Base-by-base conservation (phyloP, 2,888 invertebrate species). In the Keiferia lycopersicella region DNA sequence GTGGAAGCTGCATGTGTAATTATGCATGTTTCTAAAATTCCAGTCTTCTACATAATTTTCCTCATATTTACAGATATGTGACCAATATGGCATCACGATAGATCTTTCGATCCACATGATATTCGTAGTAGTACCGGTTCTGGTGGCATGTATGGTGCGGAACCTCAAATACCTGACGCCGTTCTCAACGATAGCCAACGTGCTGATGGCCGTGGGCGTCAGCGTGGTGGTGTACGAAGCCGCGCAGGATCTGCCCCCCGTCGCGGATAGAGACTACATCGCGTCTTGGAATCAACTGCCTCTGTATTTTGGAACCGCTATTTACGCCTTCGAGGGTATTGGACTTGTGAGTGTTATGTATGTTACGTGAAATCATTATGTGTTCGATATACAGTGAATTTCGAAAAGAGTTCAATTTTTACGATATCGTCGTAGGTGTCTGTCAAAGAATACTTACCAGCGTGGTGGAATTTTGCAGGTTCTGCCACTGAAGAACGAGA, bases 271-370 rank as follows among this genome's bases (percentile, higher is more conserved):
- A 66, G 83, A 82, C 0, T 94, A 94, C 69, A 86, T 96, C 14
- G 95, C 95, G 0, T 86, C 92, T 7, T 93, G 93, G 86, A 79
- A 84, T 65, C 93, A 92, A 66, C 87, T 96, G 66, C 98, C 99
- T 0, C 88, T 99, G 14, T 99, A 96, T 83, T 98, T 99, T 80
- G 99, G 99, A 57, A 99, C 98, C 0, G 98, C 97, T 26, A 94
- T 99, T 64, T 99, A 97, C 84, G 97, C 99, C 3, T 99, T 99
- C 79, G 99, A 99, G 91, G 99, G 98, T 68, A 99, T 99, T 70
- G 96, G 96, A 63, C 85, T 97, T 92, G 97, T 96, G 81, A 93
- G 61, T 48, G 30, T 38, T 56, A 12, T 8, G 1, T 50, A 4
- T 16, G 0, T 20, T 2, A n/a, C 7, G 3, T n/a, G 6, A 12